phyloP scores from a whole-genome alignment of 2,113 vertebrate species.

The Strix aluco region DNA sequence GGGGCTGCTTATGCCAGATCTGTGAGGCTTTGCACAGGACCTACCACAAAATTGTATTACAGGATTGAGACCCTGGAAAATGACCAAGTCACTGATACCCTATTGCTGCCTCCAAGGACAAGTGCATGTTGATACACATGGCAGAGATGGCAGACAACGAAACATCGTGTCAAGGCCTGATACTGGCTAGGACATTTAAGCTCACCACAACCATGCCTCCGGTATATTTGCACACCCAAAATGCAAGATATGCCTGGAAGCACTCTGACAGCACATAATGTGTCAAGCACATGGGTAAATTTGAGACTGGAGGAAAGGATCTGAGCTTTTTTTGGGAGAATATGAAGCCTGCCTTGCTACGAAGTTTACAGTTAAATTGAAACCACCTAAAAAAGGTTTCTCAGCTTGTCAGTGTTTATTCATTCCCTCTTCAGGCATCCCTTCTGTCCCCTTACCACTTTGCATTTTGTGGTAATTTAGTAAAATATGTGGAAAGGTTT shows the following conservation, averaged over 20 bases:
- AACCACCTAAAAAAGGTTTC: neutral
- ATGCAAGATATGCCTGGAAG: neutral
- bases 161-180: neutral
- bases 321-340: neutral
- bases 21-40: neutral
- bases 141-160: neutral
- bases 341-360: neutral
- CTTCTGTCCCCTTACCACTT: neutral
- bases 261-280: rapidly evolving
- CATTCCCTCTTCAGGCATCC: neutral
- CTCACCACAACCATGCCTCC: neutral
- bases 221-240: neutral
- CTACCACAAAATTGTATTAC: neutral
- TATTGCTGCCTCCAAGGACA: neutral
- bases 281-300: neutral
- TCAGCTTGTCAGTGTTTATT: neutral
- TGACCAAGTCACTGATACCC: neutral
- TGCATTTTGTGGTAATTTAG: neutral
- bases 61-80: neutral
- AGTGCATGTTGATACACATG: rapidly evolving
- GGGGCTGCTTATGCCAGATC: neutral
- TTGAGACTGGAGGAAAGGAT: neutral
- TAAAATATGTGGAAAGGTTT: neutral
- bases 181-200: neutral
- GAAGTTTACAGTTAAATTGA: neutral